These are phyloP conservation scores for Eudasyphora cyanicolor DNA, from an alignment of 2,888 invertebrate species.

Conservation along the genomic window DNA sequence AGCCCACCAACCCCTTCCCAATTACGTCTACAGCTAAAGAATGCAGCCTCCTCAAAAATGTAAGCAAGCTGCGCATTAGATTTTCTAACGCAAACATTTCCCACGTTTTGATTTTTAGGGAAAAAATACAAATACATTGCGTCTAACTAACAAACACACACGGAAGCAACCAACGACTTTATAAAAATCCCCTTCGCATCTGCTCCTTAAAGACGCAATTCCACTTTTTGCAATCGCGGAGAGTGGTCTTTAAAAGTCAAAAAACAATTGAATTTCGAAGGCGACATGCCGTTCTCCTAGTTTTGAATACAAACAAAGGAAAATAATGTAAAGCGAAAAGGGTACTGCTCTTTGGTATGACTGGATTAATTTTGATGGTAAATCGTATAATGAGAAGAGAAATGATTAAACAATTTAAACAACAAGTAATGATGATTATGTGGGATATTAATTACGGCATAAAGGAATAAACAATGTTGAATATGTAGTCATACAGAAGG, in stretches of 20 bases:
- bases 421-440: no score
- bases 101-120: not conserved
- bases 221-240: not conserved
- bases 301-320: not conserved
- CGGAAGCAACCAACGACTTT: not conserved
- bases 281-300: not conserved
- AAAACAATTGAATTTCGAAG: not conserved
- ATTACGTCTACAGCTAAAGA: not conserved
- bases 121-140: not conserved
- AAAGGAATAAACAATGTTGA: no score
- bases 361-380: not conserved
- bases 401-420: no score
- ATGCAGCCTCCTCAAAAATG: not conserved
- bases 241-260: not conserved
- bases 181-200: not conserved
- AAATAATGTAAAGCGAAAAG: not conserved
- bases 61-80: constrained; percentile 59
- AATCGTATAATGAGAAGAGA: no score
- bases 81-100: constrained; percentile 36
- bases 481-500: no score
- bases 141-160: not conserved
- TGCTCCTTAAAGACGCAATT: not conserved
- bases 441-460: no score
- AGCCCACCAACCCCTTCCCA: not conserved
- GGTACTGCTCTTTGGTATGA: not conserved